Evolutionary conservation across 2,113 vertebrate species (phyloP), one percentile per base, ranked within the genome.

Genomic region (Lophura nycthemera): DNA sequence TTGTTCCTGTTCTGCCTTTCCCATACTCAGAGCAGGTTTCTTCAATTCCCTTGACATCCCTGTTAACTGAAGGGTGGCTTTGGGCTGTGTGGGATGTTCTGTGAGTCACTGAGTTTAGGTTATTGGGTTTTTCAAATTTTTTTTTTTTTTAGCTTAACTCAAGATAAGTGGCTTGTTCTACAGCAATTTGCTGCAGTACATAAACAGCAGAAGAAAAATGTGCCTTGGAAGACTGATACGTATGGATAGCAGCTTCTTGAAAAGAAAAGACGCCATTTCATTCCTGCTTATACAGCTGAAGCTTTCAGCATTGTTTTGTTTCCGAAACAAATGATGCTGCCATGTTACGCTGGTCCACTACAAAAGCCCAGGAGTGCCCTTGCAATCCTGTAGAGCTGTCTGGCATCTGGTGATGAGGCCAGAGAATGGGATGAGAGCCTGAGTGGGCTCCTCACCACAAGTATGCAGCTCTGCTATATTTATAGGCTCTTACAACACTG

Each of bases 281-380:
- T 85, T 82, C 70, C 27, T 76, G 21, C 63, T 69, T 10, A 63
- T 3, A 4, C 43, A 78, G 87, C 79, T 64, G 69, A 48, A 74
- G 18, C 61, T 16, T 42, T 66, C 9, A 24, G 12, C 40, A 21
- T 56, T 91, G 84, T 74, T 95, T 84, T 72, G 42, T 89, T 93
- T 92, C 72, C 0, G 12, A 91, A 92, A 95, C 82, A 93, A 80
- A 77, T 8, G 32, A 56, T 85, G 82, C 78, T 86, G 64, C 84
- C 56, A 10, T 1, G 67, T 86, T 92, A 83, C 59, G 76, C 32
- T 0, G 0, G 11, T 52, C 0, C 0, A 29, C 67, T 54, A 16
- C 89, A 79, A 40, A 63, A 77, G 78, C 60, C 56, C 4, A 3
- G 72, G 50, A 89, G 74, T 29, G 11, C 38, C 65, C 34, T 80